These are phyloP conservation scores for Charanyca ferruginea DNA, from an alignment of 2,888 invertebrate genomes.

Conservation along the genomic window DNA sequence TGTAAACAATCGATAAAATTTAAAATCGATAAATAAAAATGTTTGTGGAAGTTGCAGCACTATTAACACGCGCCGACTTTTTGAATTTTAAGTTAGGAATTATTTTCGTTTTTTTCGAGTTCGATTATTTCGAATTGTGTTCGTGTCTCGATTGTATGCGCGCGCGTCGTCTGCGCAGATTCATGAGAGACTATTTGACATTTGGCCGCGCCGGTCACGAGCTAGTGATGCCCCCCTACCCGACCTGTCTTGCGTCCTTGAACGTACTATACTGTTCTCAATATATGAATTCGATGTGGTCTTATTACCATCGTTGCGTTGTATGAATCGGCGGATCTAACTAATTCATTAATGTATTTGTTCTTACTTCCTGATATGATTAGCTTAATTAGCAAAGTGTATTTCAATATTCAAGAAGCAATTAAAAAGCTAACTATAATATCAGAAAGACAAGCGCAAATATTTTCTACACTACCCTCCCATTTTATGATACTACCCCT, in stretches of 20 bases:
- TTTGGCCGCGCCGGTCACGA: constrained; percentile 63
- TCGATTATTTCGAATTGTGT: constrained; percentile 63
- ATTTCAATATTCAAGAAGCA: background rate
- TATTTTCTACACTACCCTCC: background rate
- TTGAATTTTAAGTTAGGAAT: constrained; percentile 11
- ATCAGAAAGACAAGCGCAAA: background rate
- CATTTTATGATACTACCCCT: background rate
- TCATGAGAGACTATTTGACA: constrained; percentile 67
- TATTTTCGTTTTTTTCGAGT: constrained; percentile 60
- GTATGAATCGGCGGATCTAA: constrained; percentile 52
- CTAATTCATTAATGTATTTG: constrained; percentile 48
- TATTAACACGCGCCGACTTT: constrained; percentile 32
- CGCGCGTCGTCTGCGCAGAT: constrained; percentile 61
- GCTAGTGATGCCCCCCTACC: constrained; percentile 66
- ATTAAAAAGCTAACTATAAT: background rate
- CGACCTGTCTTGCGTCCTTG: constrained; percentile 61
- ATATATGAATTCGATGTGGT: constrained; percentile 62
- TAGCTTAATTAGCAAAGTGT: constrained; percentile 32
- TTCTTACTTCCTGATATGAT: constrained; percentile 41
- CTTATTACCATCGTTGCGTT: constrained; percentile 53
- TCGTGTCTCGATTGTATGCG: constrained; percentile 60
- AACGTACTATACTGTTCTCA: constrained; percentile 63
- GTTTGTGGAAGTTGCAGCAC: constrained; percentile 24
- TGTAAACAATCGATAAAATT: constrained; percentile 43
- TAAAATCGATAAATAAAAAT: constrained; percentile 22